Evolutionary conservation across 2,888 invertebrate species (phyloP).

Genomic region (Agonopterix heracliana): DNA sequence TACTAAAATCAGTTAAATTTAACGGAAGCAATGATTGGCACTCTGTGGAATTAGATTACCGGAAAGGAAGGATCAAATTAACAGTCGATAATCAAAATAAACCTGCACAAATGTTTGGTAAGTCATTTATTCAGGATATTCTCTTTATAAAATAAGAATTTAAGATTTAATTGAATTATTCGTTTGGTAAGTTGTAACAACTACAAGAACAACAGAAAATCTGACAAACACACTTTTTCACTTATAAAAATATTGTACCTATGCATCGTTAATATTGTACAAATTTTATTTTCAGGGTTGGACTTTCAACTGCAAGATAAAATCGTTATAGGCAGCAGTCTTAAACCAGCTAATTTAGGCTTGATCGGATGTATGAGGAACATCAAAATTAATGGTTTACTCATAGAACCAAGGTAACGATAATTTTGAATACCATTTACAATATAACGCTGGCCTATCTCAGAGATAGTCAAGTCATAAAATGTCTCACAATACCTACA

Average conservation of each 20-base stretch:
- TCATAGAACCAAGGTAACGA: slow-evolving; percentile 82
- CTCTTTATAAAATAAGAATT: no score
- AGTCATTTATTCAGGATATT: no score
- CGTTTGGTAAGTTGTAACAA: no score
- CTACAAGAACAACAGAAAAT: no score
- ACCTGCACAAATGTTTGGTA: slow-evolving; percentile 79
- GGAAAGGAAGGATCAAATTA: slow-evolving; percentile 82
- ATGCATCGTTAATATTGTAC: background rate
- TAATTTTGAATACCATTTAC: background rate
- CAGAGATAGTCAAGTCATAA: no score
- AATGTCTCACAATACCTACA: no score
- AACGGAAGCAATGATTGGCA: slow-evolving; percentile 89
- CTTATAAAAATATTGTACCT: background rate
- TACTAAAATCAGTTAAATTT: slow-evolving; percentile 87
- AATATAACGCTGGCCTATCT: no score
- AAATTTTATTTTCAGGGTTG: slow-evolving; percentile 44
- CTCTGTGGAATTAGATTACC: slow-evolving; percentile 86
- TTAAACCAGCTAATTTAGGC: slow-evolving; percentile 83
- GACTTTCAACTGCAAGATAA: slow-evolving; percentile 82
- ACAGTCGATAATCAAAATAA: slow-evolving; percentile 86
- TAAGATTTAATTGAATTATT: no score
- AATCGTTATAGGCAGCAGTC: slow-evolving; percentile 87
- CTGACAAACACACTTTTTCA: no score
- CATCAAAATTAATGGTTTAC: slow-evolving; percentile 87
- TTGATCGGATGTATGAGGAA: slow-evolving; percentile 95